These are phyloP conservation scores for Syncerus caffer DNA, from an alignment of 2,797 vertebrate species.

Conservation along the genomic window DNA sequence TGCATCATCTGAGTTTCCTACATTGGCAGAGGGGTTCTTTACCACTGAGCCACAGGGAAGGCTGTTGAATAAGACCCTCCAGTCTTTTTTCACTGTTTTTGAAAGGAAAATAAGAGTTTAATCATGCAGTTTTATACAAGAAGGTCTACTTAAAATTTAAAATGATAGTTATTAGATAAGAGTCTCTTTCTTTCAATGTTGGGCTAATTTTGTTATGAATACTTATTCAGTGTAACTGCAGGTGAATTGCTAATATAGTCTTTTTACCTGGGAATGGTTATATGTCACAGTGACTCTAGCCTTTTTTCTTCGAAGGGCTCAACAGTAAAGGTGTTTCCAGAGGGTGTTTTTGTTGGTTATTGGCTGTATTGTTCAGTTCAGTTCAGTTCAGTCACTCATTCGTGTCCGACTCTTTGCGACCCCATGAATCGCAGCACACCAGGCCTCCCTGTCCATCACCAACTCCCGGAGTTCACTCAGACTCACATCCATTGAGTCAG, in stretches of 20 bases:
- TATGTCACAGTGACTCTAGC: neutral
- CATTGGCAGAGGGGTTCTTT: neutral
- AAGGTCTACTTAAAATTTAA: neutral
- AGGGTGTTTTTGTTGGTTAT: neutral
- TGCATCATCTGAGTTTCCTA: neutral
- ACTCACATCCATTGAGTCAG: too few species aligned
- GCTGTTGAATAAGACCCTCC: neutral
- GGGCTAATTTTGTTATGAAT: neutral
- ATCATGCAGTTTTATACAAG: neutral
- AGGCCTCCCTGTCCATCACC: too few species aligned
- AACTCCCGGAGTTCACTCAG: too few species aligned
- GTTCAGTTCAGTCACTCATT: too few species aligned
- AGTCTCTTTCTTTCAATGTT: neutral
- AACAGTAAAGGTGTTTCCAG: neutral
- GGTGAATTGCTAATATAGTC: neutral
- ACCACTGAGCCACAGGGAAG: neutral
- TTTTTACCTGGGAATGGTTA: neutral
- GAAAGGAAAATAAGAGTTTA: neutral
- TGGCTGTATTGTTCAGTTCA: neutral
- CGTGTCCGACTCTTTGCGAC: too few species aligned
- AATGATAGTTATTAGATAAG: neutral
- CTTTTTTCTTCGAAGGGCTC: neutral
- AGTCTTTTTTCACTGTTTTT: neutral
- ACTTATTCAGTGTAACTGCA: neutral
- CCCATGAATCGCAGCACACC: too few species aligned